A percentile compares a stretch with the other conserved stretches of the same genome.
Evolutionary conservation across 2,888 invertebrate genomes (phyloP).

Genomic region (Eupelmus urozonus): DNA sequence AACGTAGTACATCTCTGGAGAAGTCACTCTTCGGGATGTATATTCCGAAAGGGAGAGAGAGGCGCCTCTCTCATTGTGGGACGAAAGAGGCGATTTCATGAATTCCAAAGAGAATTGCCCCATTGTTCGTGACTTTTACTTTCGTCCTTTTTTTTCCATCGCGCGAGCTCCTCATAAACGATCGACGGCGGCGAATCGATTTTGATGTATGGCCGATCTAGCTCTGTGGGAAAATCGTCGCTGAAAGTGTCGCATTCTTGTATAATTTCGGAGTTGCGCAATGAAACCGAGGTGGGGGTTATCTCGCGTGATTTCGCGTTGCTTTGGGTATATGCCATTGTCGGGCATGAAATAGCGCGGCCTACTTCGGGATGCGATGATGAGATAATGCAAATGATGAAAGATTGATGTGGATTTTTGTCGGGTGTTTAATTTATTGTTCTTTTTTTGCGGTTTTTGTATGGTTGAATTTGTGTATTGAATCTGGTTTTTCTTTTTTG

Average conservation of each 20-base stretch:
- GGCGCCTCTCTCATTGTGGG: neutral
- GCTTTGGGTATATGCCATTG: too few relatives aligned
- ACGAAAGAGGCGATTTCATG: slow-evolving; percentile 46
- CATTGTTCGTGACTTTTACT: slow-evolving; percentile 58
- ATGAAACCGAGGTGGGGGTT: too few relatives aligned
- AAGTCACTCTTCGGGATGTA: slow-evolving; percentile 19
- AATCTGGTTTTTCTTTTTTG: too few relatives aligned
- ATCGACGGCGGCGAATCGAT: neutral
- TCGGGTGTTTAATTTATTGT: too few relatives aligned
- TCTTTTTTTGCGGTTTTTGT: too few relatives aligned
- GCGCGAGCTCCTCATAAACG: neutral
- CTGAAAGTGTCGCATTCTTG: slow-evolving; percentile 42
- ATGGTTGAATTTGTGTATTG: too few relatives aligned
- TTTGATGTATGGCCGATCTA: neutral
- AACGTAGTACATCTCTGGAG: neutral
- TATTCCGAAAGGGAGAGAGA: neutral
- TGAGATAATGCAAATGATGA: too few relatives aligned
- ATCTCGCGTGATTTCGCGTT: too few relatives aligned
- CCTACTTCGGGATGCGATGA: too few relatives aligned
- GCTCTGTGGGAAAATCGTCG: neutral
- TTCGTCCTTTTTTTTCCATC: slow-evolving; percentile 3
- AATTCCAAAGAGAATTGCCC: slow-evolving; percentile 51
- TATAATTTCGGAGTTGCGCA: neutral
- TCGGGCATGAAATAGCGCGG: too few relatives aligned
- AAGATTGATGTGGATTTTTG: too few relatives aligned